Percentiles rank a stretch among this genome's conserved stretches.
Evolutionary conservation across 2,888 invertebrate genomes (phyloP).

Genomic region (Melipona bicolor): DNA sequence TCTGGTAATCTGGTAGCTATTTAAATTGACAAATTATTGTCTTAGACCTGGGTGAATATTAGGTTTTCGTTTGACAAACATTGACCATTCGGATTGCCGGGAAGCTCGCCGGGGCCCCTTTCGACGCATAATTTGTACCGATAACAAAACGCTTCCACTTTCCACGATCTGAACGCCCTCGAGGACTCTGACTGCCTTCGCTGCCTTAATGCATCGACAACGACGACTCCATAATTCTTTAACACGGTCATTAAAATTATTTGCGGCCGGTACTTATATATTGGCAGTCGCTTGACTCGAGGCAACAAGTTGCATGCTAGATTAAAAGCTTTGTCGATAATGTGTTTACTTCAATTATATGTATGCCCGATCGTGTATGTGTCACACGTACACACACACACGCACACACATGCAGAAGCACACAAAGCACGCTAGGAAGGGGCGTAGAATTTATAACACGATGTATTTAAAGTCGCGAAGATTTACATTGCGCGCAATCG

Average conservation of each 20-base stretch:
- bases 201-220: constrained; percentile 57
- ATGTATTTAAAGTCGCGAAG: constrained; percentile 26
- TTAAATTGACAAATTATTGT: constrained; percentile 78
- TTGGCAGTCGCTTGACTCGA: constrained; percentile 53
- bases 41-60: constrained; percentile 68
- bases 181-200: constrained; percentile 32
- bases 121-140: constrained; percentile 73
- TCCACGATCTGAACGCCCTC: background rate
- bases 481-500: constrained; percentile 7
- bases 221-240: constrained; percentile 60
- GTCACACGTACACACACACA: background rate
- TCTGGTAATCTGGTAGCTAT: constrained; percentile 24
- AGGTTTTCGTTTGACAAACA: constrained; percentile 73
- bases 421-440: background rate
- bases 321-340: constrained; percentile 78
- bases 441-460: background rate
- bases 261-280: constrained; percentile 47
- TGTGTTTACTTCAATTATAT: constrained; percentile 64
- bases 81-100: constrained; percentile 58
- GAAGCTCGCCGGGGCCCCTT: constrained; percentile 41
- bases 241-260: constrained; percentile 68
- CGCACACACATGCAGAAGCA: background rate
- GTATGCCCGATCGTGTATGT: constrained; percentile 11
- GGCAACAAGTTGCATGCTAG: constrained; percentile 70
- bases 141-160: constrained; percentile 55